Conservation (phyloP, 2,888 invertebrate genomes). For the Hoplodrina blanda region DNA sequence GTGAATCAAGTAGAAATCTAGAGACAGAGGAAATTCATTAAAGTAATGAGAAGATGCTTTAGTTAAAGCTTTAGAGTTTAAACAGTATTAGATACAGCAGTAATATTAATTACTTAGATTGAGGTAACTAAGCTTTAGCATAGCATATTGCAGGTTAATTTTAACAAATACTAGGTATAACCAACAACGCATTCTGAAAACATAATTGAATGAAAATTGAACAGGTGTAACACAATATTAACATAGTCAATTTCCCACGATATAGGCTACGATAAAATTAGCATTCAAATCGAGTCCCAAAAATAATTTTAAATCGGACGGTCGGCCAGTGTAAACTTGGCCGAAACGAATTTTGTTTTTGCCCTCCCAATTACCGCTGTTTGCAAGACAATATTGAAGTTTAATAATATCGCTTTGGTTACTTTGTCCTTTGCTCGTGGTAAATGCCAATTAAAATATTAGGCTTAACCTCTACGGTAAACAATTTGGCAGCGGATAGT, state of each 20-base stretch:
- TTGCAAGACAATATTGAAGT: slow-evolving; percentile 79
- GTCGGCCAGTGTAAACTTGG: slow-evolving; percentile 69
- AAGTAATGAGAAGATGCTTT: slow-evolving; percentile 40
- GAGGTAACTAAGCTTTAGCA: background rate
- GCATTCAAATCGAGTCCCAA: slow-evolving; percentile 77
- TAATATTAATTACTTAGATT: slow-evolving; percentile 41
- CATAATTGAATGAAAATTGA: slow-evolving; percentile 46
- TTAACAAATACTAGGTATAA: background rate
- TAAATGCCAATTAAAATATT: slow-evolving; percentile 58
- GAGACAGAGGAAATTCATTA: slow-evolving; percentile 43
- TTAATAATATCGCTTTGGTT: slow-evolving; percentile 76
- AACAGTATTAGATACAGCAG: slow-evolving; percentile 27
- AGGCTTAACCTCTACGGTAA: slow-evolving; percentile 31
- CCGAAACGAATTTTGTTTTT: slow-evolving; percentile 71
- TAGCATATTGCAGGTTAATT: background rate
- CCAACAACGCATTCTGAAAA: slow-evolving; percentile 23
- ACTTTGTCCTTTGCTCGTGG: slow-evolving; percentile 54
- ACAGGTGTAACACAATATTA: slow-evolving; percentile 68
- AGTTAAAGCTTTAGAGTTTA: slow-evolving; percentile 32
- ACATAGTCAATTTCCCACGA: slow-evolving; percentile 70
- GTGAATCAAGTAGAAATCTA: slow-evolving; percentile 28
- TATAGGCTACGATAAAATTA: slow-evolving; percentile 77
- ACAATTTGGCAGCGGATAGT: slow-evolving; percentile 40
- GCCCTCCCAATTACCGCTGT: slow-evolving; percentile 76
- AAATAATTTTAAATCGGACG: slow-evolving; percentile 74